Evolutionary conservation across 2,888 invertebrate species (phyloP), one percentile per base, ranked within the genome.

Genomic region (Drosophila phalerata): DNA sequence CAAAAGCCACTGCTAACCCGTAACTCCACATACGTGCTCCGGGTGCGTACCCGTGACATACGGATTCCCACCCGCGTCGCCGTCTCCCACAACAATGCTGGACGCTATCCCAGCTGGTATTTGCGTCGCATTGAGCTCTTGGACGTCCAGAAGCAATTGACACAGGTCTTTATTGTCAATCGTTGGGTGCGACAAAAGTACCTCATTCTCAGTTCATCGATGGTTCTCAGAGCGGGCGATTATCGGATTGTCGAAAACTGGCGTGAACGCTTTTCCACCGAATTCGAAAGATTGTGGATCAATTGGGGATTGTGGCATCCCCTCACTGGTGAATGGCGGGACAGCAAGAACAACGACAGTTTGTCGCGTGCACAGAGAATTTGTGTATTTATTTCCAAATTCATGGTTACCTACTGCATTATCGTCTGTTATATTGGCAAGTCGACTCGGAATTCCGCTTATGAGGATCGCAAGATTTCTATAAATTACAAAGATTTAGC

Each of bases 231-330:
- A 1, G 13, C n/a, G 1, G 86, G 83, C 15, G 70, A 72, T 0
- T 4, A 22, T 1, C 28, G 32, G 0, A 0, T 8, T 0, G 6
- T 58, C 0, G 71, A 40, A 3, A 32, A 0, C 0, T 69, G 72
- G 73, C 47, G 65, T 0, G 3, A 19, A 0, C 69, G 52, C 0
- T 80, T 77, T 22, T 0, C 0, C 0, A 2, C 13, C 34, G 83
- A 32, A 49, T 79, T 62, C 10, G 42, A 40, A 5, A 45, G 38
- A 0, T 30, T 55, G 5, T 82, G 71, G 71, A 48, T 65, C 28
- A 85, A 85, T 32, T 85, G 83, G 83, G 61, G 67, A 0, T 28
- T 88, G 19, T 82, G 77, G 69, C 90, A 88, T 30, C 84, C 84
- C 0, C 2, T 89, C 0, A 51, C 15, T 0, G 86, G 90, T 0